These are phyloP conservation scores for Nephrotoma appendiculata DNA, from an alignment of 2,888 invertebrate genomes.

Conservation along the genomic window DNA sequence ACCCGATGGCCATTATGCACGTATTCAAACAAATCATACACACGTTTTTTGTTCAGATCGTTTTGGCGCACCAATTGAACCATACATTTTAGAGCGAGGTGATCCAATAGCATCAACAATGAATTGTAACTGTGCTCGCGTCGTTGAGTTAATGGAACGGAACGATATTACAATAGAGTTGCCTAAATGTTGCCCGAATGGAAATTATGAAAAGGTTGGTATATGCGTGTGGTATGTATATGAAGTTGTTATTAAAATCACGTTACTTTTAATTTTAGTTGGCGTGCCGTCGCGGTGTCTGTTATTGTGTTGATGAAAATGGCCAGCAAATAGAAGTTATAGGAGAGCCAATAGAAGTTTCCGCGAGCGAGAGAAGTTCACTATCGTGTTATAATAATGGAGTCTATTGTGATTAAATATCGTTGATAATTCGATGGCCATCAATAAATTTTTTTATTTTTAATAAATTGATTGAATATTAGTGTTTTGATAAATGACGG, in stretches of 20 bases:
- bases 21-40: constrained; percentile 24
- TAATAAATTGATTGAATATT: no score
- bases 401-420: background rate
- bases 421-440: background rate
- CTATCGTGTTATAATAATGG: constrained; percentile 4
- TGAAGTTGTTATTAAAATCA: background rate
- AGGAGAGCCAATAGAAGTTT: background rate
- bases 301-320: constrained; percentile 46
- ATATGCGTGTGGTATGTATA: background rate
- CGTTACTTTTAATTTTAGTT: background rate
- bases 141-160: constrained; percentile 32
- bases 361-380: background rate
- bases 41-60: constrained; percentile 45
- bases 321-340: constrained; percentile 35
- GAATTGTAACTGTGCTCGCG: constrained; percentile 44
- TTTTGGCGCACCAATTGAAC: constrained; percentile 36
- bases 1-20: constrained; percentile 35
- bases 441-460: no score
- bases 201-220: constrained; percentile 38
- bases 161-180: constrained; percentile 27
- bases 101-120: constrained; percentile 33
- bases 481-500: no score
- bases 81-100: constrained; percentile 33
- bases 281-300: constrained; percentile 42
- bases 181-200: constrained; percentile 46